A percentile compares a stretch with the other conserved stretches of the same genome.
Evolutionary conservation across 2,113 vertebrate species (phyloP).

Genomic region (Peromyscus polionotus): DNA sequence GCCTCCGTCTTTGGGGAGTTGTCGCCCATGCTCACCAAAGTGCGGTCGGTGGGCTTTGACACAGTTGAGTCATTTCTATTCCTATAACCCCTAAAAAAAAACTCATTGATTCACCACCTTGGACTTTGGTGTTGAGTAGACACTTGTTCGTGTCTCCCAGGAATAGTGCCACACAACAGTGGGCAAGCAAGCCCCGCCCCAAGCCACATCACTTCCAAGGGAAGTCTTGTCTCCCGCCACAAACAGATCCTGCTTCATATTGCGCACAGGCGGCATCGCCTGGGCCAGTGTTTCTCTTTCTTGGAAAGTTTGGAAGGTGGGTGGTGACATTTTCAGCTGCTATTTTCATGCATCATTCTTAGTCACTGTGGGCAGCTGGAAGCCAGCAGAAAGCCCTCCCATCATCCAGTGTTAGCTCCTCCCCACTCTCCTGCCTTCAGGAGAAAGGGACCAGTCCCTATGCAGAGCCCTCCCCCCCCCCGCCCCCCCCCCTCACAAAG

Average conservation of each 20-base stretch:
- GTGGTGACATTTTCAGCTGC: conserved; percentile 76
- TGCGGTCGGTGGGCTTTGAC: background rate
- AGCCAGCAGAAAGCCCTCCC: conserved; percentile 31
- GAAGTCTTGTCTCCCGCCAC: background rate
- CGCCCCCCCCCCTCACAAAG: background rate
- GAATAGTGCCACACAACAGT: background rate
- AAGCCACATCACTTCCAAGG: fast-evolving
- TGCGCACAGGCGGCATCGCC: fast-evolving
- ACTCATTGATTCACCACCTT: background rate
- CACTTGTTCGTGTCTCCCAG: background rate
- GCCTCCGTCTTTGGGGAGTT: background rate
- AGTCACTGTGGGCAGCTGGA: conserved; percentile 56
- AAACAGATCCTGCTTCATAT: background rate
- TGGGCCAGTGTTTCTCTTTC: background rate
- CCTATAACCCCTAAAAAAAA: background rate
- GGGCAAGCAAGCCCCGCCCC: fast-evolving
- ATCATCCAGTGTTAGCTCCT: background rate
- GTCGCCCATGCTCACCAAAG: background rate
- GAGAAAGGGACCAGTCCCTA: fast-evolving
- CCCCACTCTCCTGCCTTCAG: background rate
- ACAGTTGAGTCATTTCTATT: background rate
- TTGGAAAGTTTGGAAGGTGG: conserved; percentile 69
- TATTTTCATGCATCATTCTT: conserved; percentile 67
- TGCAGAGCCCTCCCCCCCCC: background rate
- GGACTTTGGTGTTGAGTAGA: no score